Base-by-base conservation (phyloP, 2,888 invertebrate species). In the Cryptus armator region DNA sequence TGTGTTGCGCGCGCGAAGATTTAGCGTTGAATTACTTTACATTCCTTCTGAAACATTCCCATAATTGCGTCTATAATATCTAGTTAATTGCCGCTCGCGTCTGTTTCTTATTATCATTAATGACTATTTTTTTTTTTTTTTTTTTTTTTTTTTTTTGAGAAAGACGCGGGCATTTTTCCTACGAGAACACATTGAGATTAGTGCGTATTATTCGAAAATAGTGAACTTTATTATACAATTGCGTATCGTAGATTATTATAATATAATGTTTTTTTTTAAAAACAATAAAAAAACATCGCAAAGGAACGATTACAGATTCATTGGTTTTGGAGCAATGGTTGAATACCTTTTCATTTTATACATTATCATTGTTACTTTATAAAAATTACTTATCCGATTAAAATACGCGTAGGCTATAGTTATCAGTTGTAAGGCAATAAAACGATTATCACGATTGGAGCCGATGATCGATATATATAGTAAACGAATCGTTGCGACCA, bases 171-270 rank as follows among this genome's bases (percentile, higher is more conserved):
- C 24, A 3, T 78, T 29, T 24, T 72, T 80, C 53, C 19, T 56
- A 56, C n/a, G 32, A 74, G 19, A 37, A 46, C 37, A 64, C 10
- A 72, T 70, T 24, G 51, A 37, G 48, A 67, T 51, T 48, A 71
- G 56, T 19, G 46, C 24, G 51, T 70, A 72, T 80, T 79, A 85
- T 80, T 82, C 82, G 82, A 85, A 82, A 75, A 24, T 85, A 82
- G 16, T 70, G 66, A 76, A 82, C 32, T 85, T 85, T 82, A 76
- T 82, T 82, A 37, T 76, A 80, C 53, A 70, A 71, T 78, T 32
- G 16, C 56, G 59, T 79, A 79, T 62, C 24, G 67, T 78, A 56
- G 59, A 56, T 78, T 53, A 29, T 62, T 32, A 51, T 78, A 62
- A 64, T 44, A 62, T 59, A 32, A n/a, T n/a, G 32, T 29, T 59